Base-by-base conservation (phyloP, 1,140 invertebrate species). In the Macrobrachium nipponense region DNA sequence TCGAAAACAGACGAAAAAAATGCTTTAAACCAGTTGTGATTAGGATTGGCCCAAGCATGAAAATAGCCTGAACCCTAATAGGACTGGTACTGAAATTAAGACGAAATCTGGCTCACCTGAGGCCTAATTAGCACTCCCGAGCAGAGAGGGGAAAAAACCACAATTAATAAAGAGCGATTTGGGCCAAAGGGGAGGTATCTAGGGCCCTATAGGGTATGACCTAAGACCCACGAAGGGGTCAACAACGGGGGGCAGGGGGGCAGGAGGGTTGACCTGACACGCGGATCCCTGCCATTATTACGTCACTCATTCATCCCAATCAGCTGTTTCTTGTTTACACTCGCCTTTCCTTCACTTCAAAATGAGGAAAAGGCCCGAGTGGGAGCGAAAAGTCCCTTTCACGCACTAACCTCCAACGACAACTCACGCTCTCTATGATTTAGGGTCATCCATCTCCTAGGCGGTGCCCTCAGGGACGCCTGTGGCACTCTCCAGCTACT, bases 261-360 rank as follows among this genome's bases (percentile, higher is more conserved):
- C 27, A 36, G 36, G 17, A 43, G 20, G n/a, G 20, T 51, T 86
- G 77, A 80, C 84, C 77, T 60, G 59, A 51, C 84, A 86, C 84
- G 77, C 68, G 84, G 84, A 80, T 60, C 80, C 51, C 84, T 80
- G 75, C 66, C 84, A 81, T 60, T 66, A 43, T 87, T 87, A 87
- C 85, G 85, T 87, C 85, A 87, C 62, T 82, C 85, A 87, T 87
- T 87, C 85, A 87, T 87, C 59, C 85, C 85, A 81, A 79, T 87
- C 85, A 87, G 85, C 85, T 87, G 85, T 81, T 87, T 87, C 85
- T 87, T 87, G 85, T 87, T 87, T 81, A 87, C 83, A 86, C 77
- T 68, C 23, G 62, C 23, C 82, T 62, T 66, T 83, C 73, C 61
- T 80, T 77, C 76, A 80, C 82, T 87, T 81, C 79, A 87, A 87